phyloP scores from a whole-genome alignment of 1,140 invertebrate genomes.

The Scaptomyza pallida region DNA sequence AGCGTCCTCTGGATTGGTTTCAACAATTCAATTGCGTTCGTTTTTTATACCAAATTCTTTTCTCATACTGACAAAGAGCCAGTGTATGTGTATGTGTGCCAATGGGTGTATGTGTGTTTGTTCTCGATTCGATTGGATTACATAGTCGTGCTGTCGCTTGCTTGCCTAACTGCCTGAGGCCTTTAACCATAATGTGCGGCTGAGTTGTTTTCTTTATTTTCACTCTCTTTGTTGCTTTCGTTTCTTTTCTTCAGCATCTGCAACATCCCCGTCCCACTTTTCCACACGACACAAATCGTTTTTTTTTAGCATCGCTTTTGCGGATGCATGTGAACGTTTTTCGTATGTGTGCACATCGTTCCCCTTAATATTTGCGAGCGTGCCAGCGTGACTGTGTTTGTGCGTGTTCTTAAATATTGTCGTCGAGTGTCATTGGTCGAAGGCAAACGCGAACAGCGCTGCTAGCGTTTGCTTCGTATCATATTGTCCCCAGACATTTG shows the following conservation, averaged over 20 bases:
- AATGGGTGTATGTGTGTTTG: constrained; percentile 52
- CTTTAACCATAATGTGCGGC: constrained; percentile 33
- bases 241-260: constrained; percentile 60
- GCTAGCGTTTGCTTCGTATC: constrained; percentile 37
- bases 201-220: constrained; percentile 40
- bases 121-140: constrained; percentile 78
- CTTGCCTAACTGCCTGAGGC: not conserved
- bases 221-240: too few species aligned
- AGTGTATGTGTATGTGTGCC: constrained; percentile 22
- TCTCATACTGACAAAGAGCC: constrained; percentile 2
- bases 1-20: constrained; percentile 80
- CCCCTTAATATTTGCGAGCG: constrained; percentile 2
- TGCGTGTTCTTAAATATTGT: constrained; percentile 78
- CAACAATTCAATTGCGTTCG: constrained; percentile 66
- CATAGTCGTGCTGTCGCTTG: constrained; percentile 52
- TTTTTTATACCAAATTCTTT: constrained; percentile 62
- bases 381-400: constrained; percentile 19
- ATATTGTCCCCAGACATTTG: constrained; percentile 57
- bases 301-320: constrained; percentile 72
- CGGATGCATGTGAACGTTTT: constrained; percentile 25
- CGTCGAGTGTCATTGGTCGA: constrained; percentile 84
- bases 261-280: constrained; percentile 12
- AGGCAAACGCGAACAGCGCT: constrained; percentile 52
- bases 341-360: constrained; percentile 10
- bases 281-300: constrained; percentile 66